Conservation (phyloP, 2,797 vertebrate genomes). For the Natrix natrix region DNA sequence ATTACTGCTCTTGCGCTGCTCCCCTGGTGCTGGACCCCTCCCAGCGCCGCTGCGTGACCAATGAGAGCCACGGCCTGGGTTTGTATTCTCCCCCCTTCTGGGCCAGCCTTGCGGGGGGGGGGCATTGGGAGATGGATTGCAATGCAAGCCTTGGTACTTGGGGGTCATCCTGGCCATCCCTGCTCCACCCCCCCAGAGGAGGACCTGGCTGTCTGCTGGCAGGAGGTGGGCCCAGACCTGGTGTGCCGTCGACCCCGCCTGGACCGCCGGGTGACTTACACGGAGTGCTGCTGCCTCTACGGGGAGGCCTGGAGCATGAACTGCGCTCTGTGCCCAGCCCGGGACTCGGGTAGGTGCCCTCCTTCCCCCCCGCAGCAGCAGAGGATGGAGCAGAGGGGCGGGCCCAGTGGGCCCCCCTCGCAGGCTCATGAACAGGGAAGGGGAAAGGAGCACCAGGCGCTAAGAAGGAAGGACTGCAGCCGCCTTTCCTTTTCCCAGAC, state of each 20-base stretch:
- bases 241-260: conserved; percentile 82
- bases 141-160: too few species aligned
- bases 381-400: not conserved
- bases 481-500: not conserved
- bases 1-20: conserved; percentile 80
- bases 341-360: conserved; percentile 74
- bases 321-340: conserved; percentile 83
- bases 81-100: conserved; percentile 19
- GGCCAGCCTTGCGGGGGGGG: not conserved
- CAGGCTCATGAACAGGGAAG: not conserved
- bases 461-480: not conserved
- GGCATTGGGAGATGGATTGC: not conserved
- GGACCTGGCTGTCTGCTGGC: conserved; percentile 85
- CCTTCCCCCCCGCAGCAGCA: too few species aligned
- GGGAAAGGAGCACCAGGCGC: not conserved
- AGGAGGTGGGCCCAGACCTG: conserved; percentile 78
- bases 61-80: conserved; percentile 77
- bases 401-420: not conserved
- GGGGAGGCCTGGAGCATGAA: conserved; percentile 88
- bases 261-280: conserved; percentile 80
- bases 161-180: not conserved
- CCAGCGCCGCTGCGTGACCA: conserved; percentile 80
- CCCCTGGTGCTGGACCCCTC: conserved; percentile 83
- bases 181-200: conserved; percentile 70
- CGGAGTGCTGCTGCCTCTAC: conserved; percentile 85